Conservation (phyloP, 2,797 vertebrate species). For the Hydrophis major region DNA sequence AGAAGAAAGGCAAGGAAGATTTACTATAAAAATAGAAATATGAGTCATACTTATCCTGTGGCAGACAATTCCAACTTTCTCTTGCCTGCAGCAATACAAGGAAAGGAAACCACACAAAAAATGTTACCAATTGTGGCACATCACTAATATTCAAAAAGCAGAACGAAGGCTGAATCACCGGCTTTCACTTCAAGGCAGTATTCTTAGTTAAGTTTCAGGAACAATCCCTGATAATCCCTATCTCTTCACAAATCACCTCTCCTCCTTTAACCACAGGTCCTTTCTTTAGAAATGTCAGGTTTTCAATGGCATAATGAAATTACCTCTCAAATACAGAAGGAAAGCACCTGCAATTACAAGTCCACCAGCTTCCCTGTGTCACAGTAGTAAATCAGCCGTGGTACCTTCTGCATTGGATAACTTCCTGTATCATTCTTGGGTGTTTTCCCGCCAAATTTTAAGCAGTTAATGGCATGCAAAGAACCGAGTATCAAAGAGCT, state of each 20-base stretch:
- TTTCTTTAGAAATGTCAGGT: slow-evolving; percentile 10
- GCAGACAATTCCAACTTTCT: slow-evolving; percentile 41
- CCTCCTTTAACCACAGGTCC: slow-evolving; percentile 19
- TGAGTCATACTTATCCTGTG: slow-evolving; percentile 34
- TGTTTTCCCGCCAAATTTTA: not conserved
- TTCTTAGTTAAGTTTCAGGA: slow-evolving; percentile 28
- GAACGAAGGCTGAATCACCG: slow-evolving; percentile 34
- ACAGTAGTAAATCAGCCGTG: not conserved
- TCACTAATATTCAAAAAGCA: slow-evolving; percentile 28
- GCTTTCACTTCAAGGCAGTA: slow-evolving; percentile 39
- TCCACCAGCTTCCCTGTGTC: not conserved
- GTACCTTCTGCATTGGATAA: not conserved
- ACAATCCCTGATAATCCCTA: slow-evolving; percentile 1
- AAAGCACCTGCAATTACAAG: not conserved
- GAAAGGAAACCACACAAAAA: not conserved
- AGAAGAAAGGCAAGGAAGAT: slow-evolving; percentile 50
- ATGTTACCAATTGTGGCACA: slow-evolving; percentile 33
- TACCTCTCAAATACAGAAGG: slow-evolving; percentile 3
- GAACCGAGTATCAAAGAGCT: not conserved
- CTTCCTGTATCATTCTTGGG: not conserved
- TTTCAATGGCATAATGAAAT: slow-evolving; percentile 6
- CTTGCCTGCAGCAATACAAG: slow-evolving; percentile 36
- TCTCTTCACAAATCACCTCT: not conserved
- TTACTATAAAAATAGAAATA: slow-evolving; percentile 30
- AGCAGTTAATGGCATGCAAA: not conserved